phyloP scores from a whole-genome alignment of 2,888 invertebrate genomes.

The Polia nebulosa region DNA sequence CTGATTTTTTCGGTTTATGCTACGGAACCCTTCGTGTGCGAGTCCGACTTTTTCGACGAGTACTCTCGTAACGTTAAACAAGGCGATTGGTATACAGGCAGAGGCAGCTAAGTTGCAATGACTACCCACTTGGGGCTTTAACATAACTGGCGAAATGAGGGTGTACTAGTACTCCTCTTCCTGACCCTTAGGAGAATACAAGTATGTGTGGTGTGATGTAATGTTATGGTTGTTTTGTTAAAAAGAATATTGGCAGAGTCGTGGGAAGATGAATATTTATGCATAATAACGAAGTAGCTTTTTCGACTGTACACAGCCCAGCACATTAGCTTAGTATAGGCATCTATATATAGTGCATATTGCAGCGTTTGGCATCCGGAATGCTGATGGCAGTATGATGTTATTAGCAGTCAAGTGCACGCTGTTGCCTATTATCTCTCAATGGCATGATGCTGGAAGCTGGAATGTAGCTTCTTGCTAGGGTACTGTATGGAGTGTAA shows the following conservation, averaged over 20 bases:
- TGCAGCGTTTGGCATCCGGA: slow-evolving; percentile 32
- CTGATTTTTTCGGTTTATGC: too few species aligned
- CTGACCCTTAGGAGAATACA: too few species aligned
- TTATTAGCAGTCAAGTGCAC: slow-evolving; percentile 37
- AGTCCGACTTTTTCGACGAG: too few species aligned
- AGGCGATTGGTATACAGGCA: not conserved
- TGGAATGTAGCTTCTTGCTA: slow-evolving; percentile 5
- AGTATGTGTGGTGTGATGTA: too few species aligned
- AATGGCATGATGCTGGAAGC: slow-evolving; percentile 17
- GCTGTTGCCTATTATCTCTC: slow-evolving; percentile 31
- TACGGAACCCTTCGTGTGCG: too few species aligned
- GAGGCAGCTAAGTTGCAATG: too few species aligned
- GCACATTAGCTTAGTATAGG: too few species aligned
- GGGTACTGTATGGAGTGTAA: not conserved
- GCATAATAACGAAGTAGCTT: not conserved
- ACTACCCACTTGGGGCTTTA: too few species aligned
- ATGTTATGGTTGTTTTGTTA: too few species aligned
- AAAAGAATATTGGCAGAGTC: not conserved
- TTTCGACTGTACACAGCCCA: not conserved
- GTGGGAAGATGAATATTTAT: not conserved
- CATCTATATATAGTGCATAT: too few species aligned
- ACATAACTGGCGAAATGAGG: too few species aligned
- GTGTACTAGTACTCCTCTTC: too few species aligned
- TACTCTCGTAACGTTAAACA: slow-evolving; percentile 4
- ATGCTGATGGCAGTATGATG: slow-evolving; percentile 28